Conservation (phyloP, 2,888 invertebrate genomes). For the Anorthoa munda region DNA sequence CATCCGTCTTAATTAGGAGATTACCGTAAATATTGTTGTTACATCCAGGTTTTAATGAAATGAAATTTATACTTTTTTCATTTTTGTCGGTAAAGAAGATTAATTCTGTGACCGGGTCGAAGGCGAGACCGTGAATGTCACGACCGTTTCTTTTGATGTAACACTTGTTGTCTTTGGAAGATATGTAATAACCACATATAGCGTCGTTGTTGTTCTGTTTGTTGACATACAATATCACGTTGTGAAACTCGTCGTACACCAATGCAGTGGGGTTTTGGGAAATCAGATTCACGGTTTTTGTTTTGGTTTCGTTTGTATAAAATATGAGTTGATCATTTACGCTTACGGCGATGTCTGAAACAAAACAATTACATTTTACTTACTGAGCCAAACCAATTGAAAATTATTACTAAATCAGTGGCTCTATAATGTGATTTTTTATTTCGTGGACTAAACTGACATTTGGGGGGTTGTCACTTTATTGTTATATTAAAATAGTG, state of each 20-base stretch:
- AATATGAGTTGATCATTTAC: conserved; percentile 91
- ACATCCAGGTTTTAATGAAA: conserved; percentile 78
- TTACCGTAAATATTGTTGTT: conserved; percentile 81
- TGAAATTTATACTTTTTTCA: conserved; percentile 92
- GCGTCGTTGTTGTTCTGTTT: no score
- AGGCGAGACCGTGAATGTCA: conserved; percentile 93
- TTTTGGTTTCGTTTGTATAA: conserved; percentile 84
- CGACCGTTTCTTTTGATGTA: conserved; percentile 80
- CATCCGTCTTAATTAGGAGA: conserved; percentile 82
- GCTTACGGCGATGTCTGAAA: conserved; percentile 89
- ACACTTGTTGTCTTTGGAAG: conserved; percentile 80
- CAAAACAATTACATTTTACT: conserved; percentile 61
- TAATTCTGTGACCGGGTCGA: conserved; percentile 93
- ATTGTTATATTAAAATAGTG: no score
- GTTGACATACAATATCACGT: no score
- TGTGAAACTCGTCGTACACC: no score
- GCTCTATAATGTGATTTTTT: no score
- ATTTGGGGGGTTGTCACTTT: no score
- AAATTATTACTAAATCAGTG: no score
- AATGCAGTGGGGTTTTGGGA: not conserved
- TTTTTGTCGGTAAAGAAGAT: conserved; percentile 95
- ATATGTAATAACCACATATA: conserved; percentile 19
- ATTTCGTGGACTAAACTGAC: no score
- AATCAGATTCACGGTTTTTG: conserved; percentile 19
- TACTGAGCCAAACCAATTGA: no score